Percentiles rank a stretch among this genome's conserved stretches.
Evolutionary conservation across 2,888 invertebrate genomes (phyloP).

Genomic region (Drosophila sordidula): DNA sequence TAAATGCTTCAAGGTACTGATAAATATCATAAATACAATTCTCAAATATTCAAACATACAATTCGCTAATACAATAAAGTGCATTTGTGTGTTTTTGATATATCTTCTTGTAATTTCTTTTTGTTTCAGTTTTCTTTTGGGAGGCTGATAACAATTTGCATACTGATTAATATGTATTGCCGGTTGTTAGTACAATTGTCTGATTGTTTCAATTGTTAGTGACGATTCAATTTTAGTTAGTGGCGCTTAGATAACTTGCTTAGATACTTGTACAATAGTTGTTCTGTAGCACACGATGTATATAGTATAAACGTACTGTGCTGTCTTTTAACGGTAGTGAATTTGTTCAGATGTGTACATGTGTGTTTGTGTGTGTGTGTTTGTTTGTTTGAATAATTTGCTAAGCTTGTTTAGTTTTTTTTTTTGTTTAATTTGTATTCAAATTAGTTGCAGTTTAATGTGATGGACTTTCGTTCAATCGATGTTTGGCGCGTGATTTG

Average conservation of each 20-base stretch:
- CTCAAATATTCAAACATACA: slow-evolving; percentile 42
- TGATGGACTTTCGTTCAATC: slow-evolving; percentile 85
- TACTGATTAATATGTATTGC: slow-evolving; percentile 13
- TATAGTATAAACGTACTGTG: slow-evolving; percentile 21
- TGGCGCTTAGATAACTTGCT: slow-evolving; percentile 48
- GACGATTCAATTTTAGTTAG: slow-evolving; percentile 30
- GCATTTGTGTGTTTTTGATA: slow-evolving; percentile 31
- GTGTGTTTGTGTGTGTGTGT: background rate
- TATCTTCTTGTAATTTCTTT: background rate
- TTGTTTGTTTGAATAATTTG: slow-evolving; percentile 27
- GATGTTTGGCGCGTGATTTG: slow-evolving; percentile 85
- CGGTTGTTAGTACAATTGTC: slow-evolving; percentile 23
- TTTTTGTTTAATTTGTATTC: slow-evolving; percentile 15
- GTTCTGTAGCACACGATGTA: slow-evolving; percentile 17
- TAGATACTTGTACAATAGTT: slow-evolving; percentile 30
- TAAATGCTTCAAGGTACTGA: slow-evolving; percentile 70
- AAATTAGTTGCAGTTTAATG: slow-evolving; percentile 71
- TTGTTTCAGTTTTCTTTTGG: slow-evolving; percentile 10
- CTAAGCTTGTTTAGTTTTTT: slow-evolving; percentile 17
- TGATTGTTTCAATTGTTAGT: slow-evolving; percentile 19
- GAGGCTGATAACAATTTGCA: slow-evolving; percentile 46
- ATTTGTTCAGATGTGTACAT: slow-evolving; percentile 1
- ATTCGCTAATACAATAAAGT: slow-evolving; percentile 49
- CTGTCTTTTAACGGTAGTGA: slow-evolving; percentile 11
- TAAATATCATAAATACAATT: slow-evolving; percentile 51